Conservation (phyloP, 2,888 invertebrate genomes). For the Formica aserva region DNA sequence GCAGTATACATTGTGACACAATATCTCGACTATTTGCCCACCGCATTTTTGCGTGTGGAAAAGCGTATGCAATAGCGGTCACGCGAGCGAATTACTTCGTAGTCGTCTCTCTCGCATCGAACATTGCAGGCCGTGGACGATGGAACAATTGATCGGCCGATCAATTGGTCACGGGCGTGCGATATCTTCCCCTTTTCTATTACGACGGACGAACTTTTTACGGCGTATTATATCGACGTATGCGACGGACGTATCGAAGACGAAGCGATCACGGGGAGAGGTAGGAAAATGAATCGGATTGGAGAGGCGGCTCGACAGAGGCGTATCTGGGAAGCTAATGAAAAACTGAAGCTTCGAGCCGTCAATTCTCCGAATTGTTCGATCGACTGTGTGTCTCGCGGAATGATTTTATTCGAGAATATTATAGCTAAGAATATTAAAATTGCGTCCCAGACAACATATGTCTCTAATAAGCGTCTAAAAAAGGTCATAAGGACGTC, state of each 20-base stretch:
- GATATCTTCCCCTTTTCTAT: constrained; percentile 42
- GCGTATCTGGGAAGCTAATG: neutral
- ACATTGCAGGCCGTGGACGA: constrained; percentile 11
- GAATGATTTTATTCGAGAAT: neutral
- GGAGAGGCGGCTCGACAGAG: constrained; percentile 5
- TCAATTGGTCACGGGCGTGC: constrained; percentile 51
- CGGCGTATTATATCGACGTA: constrained; percentile 45
- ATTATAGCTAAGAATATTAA: neutral
- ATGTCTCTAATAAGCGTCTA: too few species aligned
- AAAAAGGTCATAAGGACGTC: too few species aligned
- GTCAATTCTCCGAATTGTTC: neutral
- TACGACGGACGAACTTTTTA: constrained; percentile 36
- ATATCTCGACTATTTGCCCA: constrained; percentile 53
- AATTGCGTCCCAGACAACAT: too few species aligned
- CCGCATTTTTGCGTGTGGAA: constrained; percentile 45
- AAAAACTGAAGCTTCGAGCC: neutral
- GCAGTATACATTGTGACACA: constrained; percentile 32
- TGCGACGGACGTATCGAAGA: constrained; percentile 24
- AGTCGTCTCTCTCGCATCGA: constrained; percentile 41
- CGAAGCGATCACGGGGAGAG: constrained; percentile 13
- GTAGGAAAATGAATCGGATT: constrained; percentile 4
- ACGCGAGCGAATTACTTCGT: constrained; percentile 46
- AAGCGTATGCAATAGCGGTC: constrained; percentile 43
- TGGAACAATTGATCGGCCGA: constrained; percentile 53
- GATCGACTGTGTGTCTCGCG: neutral